Conservation (phyloP, 2,797 vertebrate genomes). For the Sparus aurata region DNA sequence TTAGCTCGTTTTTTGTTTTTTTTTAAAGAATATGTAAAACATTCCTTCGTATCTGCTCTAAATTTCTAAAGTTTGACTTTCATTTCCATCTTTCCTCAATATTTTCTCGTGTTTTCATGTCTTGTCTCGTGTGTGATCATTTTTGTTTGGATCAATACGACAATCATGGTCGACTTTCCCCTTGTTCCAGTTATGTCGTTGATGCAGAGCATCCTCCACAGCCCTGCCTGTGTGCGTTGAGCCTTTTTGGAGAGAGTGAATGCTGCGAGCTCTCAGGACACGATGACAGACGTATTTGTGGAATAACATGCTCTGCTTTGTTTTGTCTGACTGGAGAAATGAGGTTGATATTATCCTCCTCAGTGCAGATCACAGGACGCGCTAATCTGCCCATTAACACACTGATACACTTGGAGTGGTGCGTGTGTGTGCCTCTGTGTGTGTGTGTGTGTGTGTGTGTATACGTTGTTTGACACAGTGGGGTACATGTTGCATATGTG, state of each 20-base stretch:
- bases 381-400: constrained; percentile 78
- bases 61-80: constrained; percentile 10
- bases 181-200: constrained; percentile 3
- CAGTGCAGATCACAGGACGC: constrained; percentile 57
- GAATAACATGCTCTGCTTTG: constrained; percentile 63
- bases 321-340: constrained; percentile 72
- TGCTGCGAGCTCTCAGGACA: constrained; percentile 34
- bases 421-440: constrained; percentile 37
- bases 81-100: neutral
- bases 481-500: constrained; percentile 69
- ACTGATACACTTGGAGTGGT: constrained; percentile 61
- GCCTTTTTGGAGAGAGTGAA: constrained; percentile 14
- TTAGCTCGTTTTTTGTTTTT: neutral
- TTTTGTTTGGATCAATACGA: constrained; percentile 11
- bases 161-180: constrained; percentile 5
- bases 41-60: neutral
- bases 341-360: constrained; percentile 67
- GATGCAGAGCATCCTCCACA: constrained; percentile 14
- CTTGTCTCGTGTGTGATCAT: constrained; percentile 24
- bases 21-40: neutral
- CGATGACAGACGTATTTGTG: constrained; percentile 64
- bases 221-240: constrained; percentile 32
- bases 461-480: constrained; percentile 54
- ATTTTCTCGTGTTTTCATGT: constrained; percentile 7
- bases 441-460: constrained; percentile 29